A percentile compares a stretch with the other conserved stretches of the same genome.
These are phyloP conservation scores for Pogoniulus pusillus DNA, from an alignment of 2,797 vertebrate species.

Conservation along the genomic window DNA sequence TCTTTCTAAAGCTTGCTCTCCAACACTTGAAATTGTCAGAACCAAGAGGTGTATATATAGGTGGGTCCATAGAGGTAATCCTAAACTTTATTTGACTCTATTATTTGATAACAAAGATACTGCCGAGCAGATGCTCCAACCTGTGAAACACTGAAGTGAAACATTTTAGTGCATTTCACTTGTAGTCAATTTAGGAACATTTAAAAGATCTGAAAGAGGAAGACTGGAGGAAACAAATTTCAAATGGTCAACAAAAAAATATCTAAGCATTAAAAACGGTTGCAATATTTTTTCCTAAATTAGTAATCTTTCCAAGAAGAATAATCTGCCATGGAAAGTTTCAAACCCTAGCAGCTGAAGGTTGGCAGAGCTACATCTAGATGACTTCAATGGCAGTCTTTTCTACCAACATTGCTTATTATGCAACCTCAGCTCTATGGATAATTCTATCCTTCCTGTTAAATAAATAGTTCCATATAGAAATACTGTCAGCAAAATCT, in stretches of 20 bases:
- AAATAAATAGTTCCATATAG: background rate
- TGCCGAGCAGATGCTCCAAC: background rate
- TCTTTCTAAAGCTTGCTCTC: background rate
- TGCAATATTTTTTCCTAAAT: background rate
- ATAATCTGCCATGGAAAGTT: background rate
- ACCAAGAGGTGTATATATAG: background rate
- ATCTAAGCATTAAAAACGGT: background rate
- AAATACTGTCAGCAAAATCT: background rate
- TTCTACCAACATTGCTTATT: background rate
- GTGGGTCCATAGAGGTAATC: background rate
- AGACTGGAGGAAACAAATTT: background rate
- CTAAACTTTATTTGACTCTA: background rate
- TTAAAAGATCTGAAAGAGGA: background rate
- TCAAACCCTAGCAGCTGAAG: background rate
- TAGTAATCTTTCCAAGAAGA: background rate
- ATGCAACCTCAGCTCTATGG: background rate
- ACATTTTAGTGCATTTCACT: background rate
- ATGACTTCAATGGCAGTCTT: background rate
- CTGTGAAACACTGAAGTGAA: background rate
- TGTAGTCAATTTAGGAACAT: background rate
- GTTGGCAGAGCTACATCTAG: background rate
- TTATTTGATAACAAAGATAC: background rate
- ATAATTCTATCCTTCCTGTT: background rate
- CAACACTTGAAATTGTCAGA: background rate
- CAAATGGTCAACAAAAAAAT: background rate